Conservation (phyloP, 2,888 invertebrate species). For the Diaphora mendica region DNA sequence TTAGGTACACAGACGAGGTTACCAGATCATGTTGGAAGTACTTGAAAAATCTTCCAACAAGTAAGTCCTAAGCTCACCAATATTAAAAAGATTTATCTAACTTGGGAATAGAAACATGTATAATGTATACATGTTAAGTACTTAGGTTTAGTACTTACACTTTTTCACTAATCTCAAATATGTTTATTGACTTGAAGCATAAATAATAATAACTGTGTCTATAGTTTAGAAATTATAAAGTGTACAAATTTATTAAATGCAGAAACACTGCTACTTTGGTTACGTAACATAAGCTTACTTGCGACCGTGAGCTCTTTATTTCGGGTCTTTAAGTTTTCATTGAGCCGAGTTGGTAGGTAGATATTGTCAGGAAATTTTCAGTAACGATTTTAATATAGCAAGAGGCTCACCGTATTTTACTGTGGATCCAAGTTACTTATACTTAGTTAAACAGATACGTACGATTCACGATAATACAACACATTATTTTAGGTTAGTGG, state of each 20-base stretch:
- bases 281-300: neutral
- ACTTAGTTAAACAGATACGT: too few species aligned
- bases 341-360: neutral
- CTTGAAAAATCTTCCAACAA: slow-evolving; percentile 23
- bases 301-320: neutral
- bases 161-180: neutral
- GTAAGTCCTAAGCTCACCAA: slow-evolving; percentile 6
- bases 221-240: neutral
- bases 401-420: neutral
- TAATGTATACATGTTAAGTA: neutral
- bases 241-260: neutral
- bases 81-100: neutral
- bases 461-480: too few species aligned
- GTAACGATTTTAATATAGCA: neutral
- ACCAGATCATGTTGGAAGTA: slow-evolving; percentile 30
- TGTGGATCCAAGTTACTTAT: neutral
- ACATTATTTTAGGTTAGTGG: too few species aligned
- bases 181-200: neutral
- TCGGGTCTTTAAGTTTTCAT: neutral
- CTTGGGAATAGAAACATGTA: neutral
- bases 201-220: neutral
- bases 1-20: slow-evolving; percentile 49
- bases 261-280: neutral
- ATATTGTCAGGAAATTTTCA: neutral
- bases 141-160: neutral